phyloP scores from a whole-genome alignment of 2,797 vertebrate species.

The Triplophysa bombifrons region DNA sequence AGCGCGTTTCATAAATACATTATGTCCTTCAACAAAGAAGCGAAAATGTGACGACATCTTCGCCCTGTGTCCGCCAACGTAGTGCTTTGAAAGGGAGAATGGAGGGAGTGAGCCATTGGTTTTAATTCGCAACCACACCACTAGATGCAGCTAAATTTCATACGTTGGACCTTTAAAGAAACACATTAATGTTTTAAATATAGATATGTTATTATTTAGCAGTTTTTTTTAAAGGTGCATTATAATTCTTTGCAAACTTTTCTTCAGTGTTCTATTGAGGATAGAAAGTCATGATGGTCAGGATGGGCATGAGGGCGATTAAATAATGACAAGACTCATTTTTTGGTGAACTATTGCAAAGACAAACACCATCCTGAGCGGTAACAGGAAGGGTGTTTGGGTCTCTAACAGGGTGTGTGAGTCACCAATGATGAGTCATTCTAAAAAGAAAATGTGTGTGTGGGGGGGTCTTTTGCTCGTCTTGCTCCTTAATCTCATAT shows the following conservation, averaged over 20 bases:
- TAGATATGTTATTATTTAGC: no score
- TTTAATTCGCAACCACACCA: no score
- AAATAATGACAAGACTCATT: background rate
- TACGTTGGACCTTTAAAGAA: no score
- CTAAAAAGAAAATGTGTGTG: slow-evolving; percentile 20
- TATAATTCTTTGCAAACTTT: background rate
- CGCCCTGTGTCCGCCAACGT: no score
- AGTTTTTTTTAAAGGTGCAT: background rate
- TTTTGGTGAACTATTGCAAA: slow-evolving; percentile 20
- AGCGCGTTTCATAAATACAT: no score
- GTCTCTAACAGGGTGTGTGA: slow-evolving; percentile 22
- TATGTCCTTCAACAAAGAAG: no score
- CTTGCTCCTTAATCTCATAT: slow-evolving; percentile 46
- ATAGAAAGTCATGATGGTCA: background rate
- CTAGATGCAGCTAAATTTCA: no score
- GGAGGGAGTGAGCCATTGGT: background rate
- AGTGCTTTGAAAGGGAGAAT: no score
- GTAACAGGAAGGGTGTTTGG: slow-evolving; percentile 30
- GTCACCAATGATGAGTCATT: slow-evolving; percentile 58
- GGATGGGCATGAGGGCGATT: background rate
- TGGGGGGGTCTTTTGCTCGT: slow-evolving; percentile 31
- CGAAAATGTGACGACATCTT: no score
- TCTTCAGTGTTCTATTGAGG: background rate
- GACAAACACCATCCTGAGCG: background rate
- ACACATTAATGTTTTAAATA: no score